phyloP scores from a whole-genome alignment of 2,797 vertebrate species.

The Delichon dasypus region DNA sequence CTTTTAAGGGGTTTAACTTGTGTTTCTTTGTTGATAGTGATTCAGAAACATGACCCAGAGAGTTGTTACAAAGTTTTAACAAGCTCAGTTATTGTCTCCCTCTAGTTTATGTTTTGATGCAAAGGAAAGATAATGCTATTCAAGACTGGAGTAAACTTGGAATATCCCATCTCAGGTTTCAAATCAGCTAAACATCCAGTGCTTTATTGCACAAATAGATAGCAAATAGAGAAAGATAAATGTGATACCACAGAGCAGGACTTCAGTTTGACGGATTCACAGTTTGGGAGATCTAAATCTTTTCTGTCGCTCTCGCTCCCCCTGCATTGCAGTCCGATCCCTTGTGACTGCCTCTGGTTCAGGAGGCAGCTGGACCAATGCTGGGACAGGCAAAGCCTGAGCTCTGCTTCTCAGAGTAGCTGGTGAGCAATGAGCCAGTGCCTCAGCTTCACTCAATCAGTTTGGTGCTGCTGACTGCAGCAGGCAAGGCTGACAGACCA shows the following conservation, averaged over 20 bases:
- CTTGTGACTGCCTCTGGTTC: neutral
- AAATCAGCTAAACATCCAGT: neutral
- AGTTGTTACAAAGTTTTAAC: constrained; percentile 10
- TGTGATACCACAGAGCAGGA: neutral
- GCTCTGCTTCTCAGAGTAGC: neutral
- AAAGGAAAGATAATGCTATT: neutral
- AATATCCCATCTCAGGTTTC: neutral
- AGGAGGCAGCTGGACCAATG: neutral
- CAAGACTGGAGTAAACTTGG: neutral
- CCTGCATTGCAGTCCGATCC: neutral
- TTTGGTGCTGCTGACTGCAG: neutral
- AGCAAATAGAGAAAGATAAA: neutral
- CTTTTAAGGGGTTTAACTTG: constrained; percentile 15
- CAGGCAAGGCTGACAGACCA: neutral
- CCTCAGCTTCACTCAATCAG: neutral
- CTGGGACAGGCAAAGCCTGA: neutral
- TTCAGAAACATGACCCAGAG: neutral
- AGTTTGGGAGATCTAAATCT: neutral
- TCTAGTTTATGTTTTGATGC: neutral
- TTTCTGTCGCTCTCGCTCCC: neutral
- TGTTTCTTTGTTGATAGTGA: neutral
- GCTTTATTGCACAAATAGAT: neutral
- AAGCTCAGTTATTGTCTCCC: neutral
- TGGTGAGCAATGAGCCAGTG: neutral
- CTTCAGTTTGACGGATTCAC: neutral